Base-by-base conservation (phyloP, 2,113 vertebrate genomes). In the Delphinapterus leucas region DNA sequence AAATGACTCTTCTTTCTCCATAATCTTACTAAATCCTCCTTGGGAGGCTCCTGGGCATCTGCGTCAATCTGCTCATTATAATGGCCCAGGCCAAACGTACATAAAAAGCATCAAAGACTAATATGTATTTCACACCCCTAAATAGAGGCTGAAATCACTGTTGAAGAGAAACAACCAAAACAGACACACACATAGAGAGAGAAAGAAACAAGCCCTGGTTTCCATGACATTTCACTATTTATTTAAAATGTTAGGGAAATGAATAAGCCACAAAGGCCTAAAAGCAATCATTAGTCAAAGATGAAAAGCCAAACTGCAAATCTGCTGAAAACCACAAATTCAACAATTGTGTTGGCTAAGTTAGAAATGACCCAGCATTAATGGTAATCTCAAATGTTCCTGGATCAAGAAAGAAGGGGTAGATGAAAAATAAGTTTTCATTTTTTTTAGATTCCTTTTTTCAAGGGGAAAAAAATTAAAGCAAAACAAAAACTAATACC, bases 191-290 rank as follows among this genome's bases (percentile, higher is more conserved):
- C 36, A 12, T 0, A 88, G 31, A 90, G 58, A 38, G 74, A 96
- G 86, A 93, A 36, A 95, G 79, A 97, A 97, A 93, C 10, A n/a
- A 97, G 96, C 12, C 5, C 87, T 36, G 81, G 97, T 98, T 98
- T 98, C 98, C 97, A 97, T 98, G 96, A 97, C 96, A 97, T 93
- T 96, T 97, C 92, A 95, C 88, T 98, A 96, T 98, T 98, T 98
- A 96, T 96, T 97, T 96, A 88, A 97, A 97, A 97, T 95, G 85
- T 96, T 97, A 97, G 94, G 98, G 96, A 98, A 97, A 96, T 79
- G 95, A 97, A 96, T 96, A 95, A 7, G 67, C 96, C 96, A 95
- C 97, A 96, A 93, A 97, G 88, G 80, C 94, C 90, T 77, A 96
- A 83, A 88, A 95, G 97, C 31, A 21, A 96, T 96, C 98, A 97